A percentile compares a stretch with the other conserved stretches of the same genome.
These are phyloP conservation scores for Morone chrysops DNA, from an alignment of 2,113 vertebrate species.

Conservation along the genomic window DNA sequence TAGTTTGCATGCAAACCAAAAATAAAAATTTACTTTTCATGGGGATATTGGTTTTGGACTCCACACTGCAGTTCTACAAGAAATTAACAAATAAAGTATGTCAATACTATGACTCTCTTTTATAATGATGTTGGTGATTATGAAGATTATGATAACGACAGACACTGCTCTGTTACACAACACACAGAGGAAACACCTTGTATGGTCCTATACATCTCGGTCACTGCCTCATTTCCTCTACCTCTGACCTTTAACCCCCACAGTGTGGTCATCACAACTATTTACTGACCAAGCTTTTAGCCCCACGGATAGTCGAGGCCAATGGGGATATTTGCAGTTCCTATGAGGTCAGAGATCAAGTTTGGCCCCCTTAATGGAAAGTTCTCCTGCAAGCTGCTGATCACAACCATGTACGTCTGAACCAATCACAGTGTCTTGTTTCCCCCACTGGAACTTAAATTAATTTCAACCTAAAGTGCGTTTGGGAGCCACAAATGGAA, in stretches of 20 bases:
- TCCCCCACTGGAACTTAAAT: slow-evolving; percentile 40
- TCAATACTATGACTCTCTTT: neutral
- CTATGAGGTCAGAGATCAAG: slow-evolving; percentile 61
- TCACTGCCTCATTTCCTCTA: slow-evolving; percentile 60
- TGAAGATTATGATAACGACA: neutral
- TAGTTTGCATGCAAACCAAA: neutral
- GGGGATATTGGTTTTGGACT: neutral
- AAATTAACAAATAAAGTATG: neutral
- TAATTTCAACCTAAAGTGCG: slow-evolving; percentile 45
- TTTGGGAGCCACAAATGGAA: slow-evolving; percentile 45
- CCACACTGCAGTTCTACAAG: neutral
- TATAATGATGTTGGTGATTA: neutral
- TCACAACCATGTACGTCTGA: slow-evolving; percentile 23
- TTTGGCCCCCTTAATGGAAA: slow-evolving; percentile 58
- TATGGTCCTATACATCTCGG: neutral
- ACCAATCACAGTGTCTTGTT: slow-evolving; percentile 18
- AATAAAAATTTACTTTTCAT: neutral
- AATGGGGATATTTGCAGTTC: slow-evolving; percentile 49
- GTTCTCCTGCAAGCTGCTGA: slow-evolving; percentile 52
- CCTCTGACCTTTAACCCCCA: slow-evolving; percentile 39
- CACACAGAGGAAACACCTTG: slow-evolving; percentile 19
- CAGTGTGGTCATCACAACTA: slow-evolving; percentile 30
- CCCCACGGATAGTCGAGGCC: slow-evolving; percentile 8
- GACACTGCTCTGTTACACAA: neutral
- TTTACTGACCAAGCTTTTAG: slow-evolving; percentile 41